phyloP scores from a whole-genome alignment of 2,113 vertebrate species.

The Tor tambroides region DNA sequence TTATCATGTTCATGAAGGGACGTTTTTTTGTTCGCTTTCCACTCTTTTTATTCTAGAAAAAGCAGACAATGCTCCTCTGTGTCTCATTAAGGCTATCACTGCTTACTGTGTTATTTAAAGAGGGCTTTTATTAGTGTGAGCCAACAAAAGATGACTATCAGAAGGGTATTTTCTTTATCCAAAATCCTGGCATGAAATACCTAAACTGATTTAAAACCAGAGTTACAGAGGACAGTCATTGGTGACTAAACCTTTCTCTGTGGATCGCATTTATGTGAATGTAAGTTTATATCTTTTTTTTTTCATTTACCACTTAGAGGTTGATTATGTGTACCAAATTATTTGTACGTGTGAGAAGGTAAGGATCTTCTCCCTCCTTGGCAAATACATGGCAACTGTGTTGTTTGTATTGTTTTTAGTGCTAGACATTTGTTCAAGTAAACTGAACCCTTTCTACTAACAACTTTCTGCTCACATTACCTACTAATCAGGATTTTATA shows the following conservation, averaged over 20 bases:
- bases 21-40: neutral
- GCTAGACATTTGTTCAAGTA: too few species aligned
- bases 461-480: neutral
- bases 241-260: neutral
- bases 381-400: neutral
- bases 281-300: neutral
- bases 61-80: neutral
- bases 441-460: too few species aligned
- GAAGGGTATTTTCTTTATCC: neutral
- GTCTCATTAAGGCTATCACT: neutral
- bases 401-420: too few species aligned
- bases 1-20: conserved; percentile 13
- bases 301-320: neutral
- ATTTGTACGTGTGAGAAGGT: neutral
- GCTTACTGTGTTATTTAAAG: neutral
- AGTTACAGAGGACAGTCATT: neutral
- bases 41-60: neutral
- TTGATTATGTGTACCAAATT: neutral
- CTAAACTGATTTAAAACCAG: neutral
- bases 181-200: neutral
- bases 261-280: neutral
- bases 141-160: neutral
- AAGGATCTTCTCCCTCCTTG: neutral
- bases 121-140: neutral
- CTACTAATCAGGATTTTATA: neutral